phyloP scores from a whole-genome alignment of 2,113 vertebrate genomes.

The Ammodytes marinus region DNA sequence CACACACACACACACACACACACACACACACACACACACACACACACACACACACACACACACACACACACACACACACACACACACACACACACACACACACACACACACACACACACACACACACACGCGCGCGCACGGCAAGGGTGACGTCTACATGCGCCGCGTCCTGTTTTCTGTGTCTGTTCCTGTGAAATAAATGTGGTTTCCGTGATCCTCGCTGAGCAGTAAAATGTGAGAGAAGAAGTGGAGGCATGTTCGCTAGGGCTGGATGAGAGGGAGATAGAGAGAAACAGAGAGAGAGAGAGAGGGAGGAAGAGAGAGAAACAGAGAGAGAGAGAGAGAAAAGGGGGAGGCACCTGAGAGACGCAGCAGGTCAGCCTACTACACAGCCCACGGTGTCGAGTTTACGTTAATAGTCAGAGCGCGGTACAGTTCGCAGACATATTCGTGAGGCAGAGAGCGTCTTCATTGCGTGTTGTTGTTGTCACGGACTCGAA shows the following conservation, averaged over 20 bases:
- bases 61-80: neutral
- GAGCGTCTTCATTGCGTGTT: slow-evolving; percentile 51
- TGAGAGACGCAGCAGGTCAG: slow-evolving; percentile 57
- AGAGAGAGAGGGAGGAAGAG: neutral
- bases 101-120: neutral
- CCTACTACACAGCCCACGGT: slow-evolving; percentile 23
- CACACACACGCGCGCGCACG: slow-evolving; percentile 16
- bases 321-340: fast-evolving
- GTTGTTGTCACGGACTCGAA: slow-evolving; percentile 54
- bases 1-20: too few relatives aligned
- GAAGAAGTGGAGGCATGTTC: slow-evolving; percentile 9
- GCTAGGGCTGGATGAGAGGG: slow-evolving; percentile 33
- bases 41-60: neutral
- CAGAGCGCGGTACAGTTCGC: slow-evolving; percentile 46
- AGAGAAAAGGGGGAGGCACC: slow-evolving; percentile 64
- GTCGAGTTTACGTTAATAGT: slow-evolving; percentile 65
- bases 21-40: too few relatives aligned
- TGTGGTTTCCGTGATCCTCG: neutral
- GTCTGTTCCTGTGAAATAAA: slow-evolving; percentile 38
- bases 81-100: neutral
- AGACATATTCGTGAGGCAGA: slow-evolving; percentile 60
- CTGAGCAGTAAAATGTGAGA: slow-evolving; percentile 29
- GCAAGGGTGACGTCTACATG: slow-evolving; percentile 74
- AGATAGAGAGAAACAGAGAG: neutral
- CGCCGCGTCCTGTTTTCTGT: slow-evolving; percentile 63